These are phyloP conservation scores for Heterotis niloticus DNA, from an alignment of 2,113 vertebrate species.

Conservation along the genomic window DNA sequence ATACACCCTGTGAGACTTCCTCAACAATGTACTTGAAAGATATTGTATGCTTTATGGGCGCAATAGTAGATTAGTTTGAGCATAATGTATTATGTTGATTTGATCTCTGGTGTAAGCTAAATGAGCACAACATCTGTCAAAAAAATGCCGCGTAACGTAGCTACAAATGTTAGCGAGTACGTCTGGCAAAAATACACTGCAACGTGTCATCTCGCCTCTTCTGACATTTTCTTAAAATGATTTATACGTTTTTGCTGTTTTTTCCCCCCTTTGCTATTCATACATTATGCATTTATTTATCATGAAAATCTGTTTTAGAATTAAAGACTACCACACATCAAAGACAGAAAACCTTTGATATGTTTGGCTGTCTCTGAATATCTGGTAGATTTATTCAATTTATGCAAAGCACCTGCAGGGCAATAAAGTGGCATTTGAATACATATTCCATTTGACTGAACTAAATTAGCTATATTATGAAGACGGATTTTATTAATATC, in stretches of 20 bases:
- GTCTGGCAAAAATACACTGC: constrained; percentile 44
- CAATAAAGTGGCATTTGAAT: constrained; percentile 75
- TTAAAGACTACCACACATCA: constrained; percentile 72
- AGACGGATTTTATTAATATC: constrained; percentile 61
- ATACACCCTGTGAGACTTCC: background rate
- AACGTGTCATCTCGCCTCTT: constrained; percentile 59
- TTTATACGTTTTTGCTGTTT: constrained; percentile 70
- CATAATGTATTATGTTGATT: constrained; percentile 50
- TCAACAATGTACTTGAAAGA: background rate
- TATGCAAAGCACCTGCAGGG: constrained; percentile 73
- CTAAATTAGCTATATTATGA: constrained; percentile 67
- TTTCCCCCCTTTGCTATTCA: constrained; percentile 56
- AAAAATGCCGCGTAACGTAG: constrained; percentile 55
- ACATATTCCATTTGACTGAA: constrained; percentile 62
- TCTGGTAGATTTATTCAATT: constrained; percentile 72
- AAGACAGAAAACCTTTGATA: constrained; percentile 77
- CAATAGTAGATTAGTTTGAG: constrained; percentile 53
- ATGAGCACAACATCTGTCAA: constrained; percentile 62
- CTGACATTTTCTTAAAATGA: constrained; percentile 71
- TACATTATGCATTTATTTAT: constrained; percentile 80
- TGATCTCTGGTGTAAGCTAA: constrained; percentile 65
- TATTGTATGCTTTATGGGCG: constrained; percentile 26
- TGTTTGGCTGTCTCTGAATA: constrained; percentile 69
- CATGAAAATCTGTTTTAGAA: constrained; percentile 76
- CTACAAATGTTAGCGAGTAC: constrained; percentile 15